Percentiles rank a stretch among this genome's conserved stretches.
Conservation (phyloP, 2,888 invertebrate species). For the Hipparchia semele region DNA sequence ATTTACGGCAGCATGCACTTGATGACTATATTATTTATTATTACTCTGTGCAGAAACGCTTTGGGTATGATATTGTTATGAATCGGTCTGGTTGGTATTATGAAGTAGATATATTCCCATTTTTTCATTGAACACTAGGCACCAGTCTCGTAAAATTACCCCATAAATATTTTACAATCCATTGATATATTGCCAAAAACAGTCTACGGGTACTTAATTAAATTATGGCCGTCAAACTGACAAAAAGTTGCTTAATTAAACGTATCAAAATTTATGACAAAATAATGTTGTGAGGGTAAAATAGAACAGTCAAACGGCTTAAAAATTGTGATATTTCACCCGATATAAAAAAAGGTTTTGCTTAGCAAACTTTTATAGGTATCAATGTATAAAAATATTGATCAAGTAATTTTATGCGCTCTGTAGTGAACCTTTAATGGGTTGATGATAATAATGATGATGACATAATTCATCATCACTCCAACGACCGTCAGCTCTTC, state of each 20-base stretch:
- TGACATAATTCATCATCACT: too few species aligned
- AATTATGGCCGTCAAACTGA: conserved; percentile 14
- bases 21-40: too few species aligned
- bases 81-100: too few species aligned
- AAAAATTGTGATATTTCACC: neutral
- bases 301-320: neutral
- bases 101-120: too few species aligned
- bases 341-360: neutral
- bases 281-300: neutral
- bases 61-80: too few species aligned
- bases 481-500: too few species aligned
- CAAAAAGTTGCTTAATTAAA: conserved; percentile 20
- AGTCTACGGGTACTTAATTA: neutral
- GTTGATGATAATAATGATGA: too few species aligned
- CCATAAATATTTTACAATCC: conserved; percentile 20
- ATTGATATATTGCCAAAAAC: conserved; percentile 10
- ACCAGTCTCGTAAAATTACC: conserved; percentile 6
- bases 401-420: too few species aligned
- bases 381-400: neutral
- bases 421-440: too few species aligned
- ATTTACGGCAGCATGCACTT: too few species aligned
- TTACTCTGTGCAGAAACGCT: too few species aligned
- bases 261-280: conserved; percentile 1
- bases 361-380: neutral
- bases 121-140: too few species aligned